These are phyloP conservation scores for Anguilla marmorata DNA, from an alignment of 2,797 vertebrate genomes.

Conservation along the genomic window DNA sequence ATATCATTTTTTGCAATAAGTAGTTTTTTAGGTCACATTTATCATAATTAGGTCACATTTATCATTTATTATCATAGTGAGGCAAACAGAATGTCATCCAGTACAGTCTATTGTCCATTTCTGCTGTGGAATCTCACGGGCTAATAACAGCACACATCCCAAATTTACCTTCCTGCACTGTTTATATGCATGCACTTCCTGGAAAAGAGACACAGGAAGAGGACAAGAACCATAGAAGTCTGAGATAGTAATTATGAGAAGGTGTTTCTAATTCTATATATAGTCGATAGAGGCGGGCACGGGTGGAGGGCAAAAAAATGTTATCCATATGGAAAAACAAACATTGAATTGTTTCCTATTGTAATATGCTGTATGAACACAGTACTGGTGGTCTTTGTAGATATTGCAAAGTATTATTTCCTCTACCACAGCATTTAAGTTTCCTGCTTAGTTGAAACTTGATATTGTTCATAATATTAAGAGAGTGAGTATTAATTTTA, in stretches of 20 bases:
- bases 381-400: neutral
- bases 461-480: neutral
- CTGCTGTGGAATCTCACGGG: constrained; percentile 43
- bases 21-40: neutral
- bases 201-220: constrained; percentile 27
- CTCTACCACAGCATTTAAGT: neutral
- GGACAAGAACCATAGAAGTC: constrained; percentile 5
- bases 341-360: neutral
- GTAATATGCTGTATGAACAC: neutral
- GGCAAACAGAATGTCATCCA: neutral
- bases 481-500: constrained; percentile 28
- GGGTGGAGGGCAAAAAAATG: neutral
- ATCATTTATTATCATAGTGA: neutral
- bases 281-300: neutral
- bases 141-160: constrained; percentile 46
- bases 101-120: constrained; percentile 32
- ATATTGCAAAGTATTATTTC: neutral
- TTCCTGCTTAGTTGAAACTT: neutral
- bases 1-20: neutral
- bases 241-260: neutral
- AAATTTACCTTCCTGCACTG: constrained; percentile 57
- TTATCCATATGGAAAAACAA: neutral
- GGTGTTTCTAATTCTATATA: constrained; percentile 11
- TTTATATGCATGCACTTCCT: constrained; percentile 60
- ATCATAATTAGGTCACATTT: neutral